Evolutionary conservation across 1,140 invertebrate species (phyloP).

Genomic region (Penaeus indicus): DNA sequence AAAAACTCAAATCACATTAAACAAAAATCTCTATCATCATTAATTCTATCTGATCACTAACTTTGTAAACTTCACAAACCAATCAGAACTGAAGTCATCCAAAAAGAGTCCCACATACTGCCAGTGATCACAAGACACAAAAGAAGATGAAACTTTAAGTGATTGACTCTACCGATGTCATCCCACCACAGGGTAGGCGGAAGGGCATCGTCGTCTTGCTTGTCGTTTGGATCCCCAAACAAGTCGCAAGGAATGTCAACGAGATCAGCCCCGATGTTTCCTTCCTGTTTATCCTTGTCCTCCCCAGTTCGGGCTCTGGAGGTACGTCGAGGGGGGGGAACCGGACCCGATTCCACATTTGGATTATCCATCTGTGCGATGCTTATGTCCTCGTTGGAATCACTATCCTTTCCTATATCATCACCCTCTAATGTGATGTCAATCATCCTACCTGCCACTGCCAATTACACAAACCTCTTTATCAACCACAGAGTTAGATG

Average conservation of each 20-base stretch:
- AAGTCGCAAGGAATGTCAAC: conserved; percentile 38
- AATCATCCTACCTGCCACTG: conserved; percentile 48
- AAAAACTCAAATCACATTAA: too few relatives aligned
- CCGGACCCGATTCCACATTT: conserved; percentile 11
- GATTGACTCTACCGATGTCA: conserved; percentile 44
- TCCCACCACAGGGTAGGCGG: conserved; percentile 60
- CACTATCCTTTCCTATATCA: conserved; percentile 1
- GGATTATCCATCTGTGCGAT: conserved; percentile 26
- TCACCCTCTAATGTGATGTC: conserved; percentile 30
- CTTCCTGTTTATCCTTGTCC: conserved; percentile 1
- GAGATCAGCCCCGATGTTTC: conserved; percentile 23
- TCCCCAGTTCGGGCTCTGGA: conserved; percentile 3
- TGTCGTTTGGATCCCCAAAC: conserved; percentile 40
- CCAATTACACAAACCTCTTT: background rate
- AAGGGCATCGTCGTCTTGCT: conserved; percentile 45
- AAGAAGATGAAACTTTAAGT: too few relatives aligned
- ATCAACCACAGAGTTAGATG: background rate
- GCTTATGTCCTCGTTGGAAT: conserved; percentile 32
- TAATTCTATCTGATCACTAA: too few relatives aligned
- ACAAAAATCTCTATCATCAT: too few relatives aligned
- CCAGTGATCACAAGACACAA: too few relatives aligned
- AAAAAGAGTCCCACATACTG: too few relatives aligned
- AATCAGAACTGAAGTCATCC: too few relatives aligned
- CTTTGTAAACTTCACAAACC: too few relatives aligned
- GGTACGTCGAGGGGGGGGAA: conserved; percentile 45